phyloP scores from a whole-genome alignment of 2,113 vertebrate species.

The Propithecus coquereli region DNA sequence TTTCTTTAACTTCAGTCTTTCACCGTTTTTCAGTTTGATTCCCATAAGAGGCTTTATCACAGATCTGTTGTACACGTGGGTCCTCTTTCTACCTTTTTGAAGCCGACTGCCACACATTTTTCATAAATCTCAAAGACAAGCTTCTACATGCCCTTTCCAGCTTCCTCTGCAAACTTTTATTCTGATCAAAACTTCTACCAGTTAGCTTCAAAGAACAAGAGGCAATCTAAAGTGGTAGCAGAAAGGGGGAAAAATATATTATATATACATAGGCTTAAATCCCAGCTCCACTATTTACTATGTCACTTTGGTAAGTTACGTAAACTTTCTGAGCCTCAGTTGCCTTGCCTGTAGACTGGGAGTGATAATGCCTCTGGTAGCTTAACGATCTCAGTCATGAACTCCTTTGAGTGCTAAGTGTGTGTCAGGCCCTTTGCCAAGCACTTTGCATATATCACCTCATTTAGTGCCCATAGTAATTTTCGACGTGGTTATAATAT shows the following conservation, averaged over 20 bases:
- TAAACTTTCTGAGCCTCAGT: background rate
- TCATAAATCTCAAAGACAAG: background rate
- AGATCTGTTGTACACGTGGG: accelerated
- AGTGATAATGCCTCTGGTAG: background rate
- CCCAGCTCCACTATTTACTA: background rate
- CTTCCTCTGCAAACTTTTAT: background rate
- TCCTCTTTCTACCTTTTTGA: background rate
- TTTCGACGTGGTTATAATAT: background rate
- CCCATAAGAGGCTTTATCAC: background rate
- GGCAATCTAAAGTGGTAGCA: background rate
- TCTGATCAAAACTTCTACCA: background rate
- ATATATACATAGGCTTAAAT: background rate
- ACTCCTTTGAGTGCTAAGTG: background rate
- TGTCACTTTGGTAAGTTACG: background rate
- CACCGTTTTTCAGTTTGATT: background rate
- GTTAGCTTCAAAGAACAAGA: background rate
- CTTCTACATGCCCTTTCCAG: background rate
- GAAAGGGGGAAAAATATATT: no score
- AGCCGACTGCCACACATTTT: background rate
- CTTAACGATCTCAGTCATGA: background rate
- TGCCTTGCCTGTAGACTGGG: background rate
- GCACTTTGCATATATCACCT: background rate
- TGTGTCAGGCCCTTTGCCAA: background rate
- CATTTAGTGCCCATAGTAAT: background rate
- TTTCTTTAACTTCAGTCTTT: background rate